Percentiles rank a stretch among this genome's conserved stretches.
Evolutionary conservation across 2,888 invertebrate species (phyloP).

Genomic region (Nesidiocoris tenuis): DNA sequence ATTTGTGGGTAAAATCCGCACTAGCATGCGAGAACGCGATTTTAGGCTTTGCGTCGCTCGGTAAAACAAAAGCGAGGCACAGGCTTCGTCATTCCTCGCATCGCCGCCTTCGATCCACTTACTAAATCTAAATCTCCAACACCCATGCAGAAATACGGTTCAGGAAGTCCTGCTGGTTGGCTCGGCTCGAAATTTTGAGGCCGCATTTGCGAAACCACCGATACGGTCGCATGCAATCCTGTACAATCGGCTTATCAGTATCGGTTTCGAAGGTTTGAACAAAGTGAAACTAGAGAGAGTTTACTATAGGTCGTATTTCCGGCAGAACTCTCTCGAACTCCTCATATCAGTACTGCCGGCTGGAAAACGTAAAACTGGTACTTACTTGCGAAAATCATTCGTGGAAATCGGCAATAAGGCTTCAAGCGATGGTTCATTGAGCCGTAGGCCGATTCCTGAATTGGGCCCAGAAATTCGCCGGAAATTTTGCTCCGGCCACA

Average conservation of each 20-base stretch:
- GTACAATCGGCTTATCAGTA: background rate
- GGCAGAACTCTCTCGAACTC: too few relatives aligned
- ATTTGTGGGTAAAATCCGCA: background rate
- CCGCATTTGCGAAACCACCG: background rate
- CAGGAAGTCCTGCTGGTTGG: background rate
- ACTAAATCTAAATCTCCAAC: constrained; percentile 13
- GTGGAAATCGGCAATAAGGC: too few relatives aligned
- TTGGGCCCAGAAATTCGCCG: too few relatives aligned
- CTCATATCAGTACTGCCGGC: too few relatives aligned
- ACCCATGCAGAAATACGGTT: background rate
- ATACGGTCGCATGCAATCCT: background rate
- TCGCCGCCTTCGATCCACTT: constrained; percentile 21
- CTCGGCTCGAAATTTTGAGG: background rate
- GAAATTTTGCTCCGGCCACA: too few relatives aligned
- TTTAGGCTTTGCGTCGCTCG: background rate
- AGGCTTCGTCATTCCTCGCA: constrained; percentile 16
- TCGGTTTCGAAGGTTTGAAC: too few relatives aligned
- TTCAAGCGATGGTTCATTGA: too few relatives aligned
- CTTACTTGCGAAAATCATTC: too few relatives aligned
- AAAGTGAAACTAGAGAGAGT: too few relatives aligned
- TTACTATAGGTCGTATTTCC: too few relatives aligned
- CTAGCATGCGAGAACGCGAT: background rate
- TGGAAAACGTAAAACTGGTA: too few relatives aligned
- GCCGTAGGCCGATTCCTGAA: too few relatives aligned
- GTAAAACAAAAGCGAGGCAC: background rate